Percentiles rank a stretch among this genome's conserved stretches.
Evolutionary conservation across 1,140 invertebrate species (phyloP).

Genomic region (Zaprionus kolodkinae): DNA sequence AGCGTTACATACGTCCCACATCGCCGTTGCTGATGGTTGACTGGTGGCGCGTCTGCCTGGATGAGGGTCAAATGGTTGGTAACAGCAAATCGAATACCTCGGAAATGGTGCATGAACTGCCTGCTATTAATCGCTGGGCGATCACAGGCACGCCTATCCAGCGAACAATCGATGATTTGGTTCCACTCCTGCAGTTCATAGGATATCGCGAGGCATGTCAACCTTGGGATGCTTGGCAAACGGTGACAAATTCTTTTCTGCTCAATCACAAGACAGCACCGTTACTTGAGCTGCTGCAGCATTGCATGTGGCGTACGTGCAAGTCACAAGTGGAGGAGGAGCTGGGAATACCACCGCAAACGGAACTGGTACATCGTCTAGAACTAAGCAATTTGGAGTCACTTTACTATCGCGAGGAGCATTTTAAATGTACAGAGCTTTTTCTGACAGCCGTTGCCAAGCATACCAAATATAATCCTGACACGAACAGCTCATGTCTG

Average conservation of each 20-base stretch:
- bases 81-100: constrained; percentile 82
- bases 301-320: constrained; percentile 89
- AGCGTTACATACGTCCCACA: constrained; percentile 78
- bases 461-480: constrained; percentile 44
- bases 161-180: constrained; percentile 87
- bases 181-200: constrained; percentile 89
- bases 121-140: constrained; percentile 89
- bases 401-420: constrained; percentile 85
- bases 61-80: constrained; percentile 94
- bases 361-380: constrained; percentile 83
- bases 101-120: constrained; percentile 87
- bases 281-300: constrained; percentile 86
- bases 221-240: constrained; percentile 85
- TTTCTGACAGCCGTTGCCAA: constrained; percentile 56
- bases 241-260: constrained; percentile 86
- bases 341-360: constrained; percentile 85
- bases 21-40: constrained; percentile 88
- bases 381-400: constrained; percentile 85
- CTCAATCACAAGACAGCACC: constrained; percentile 41
- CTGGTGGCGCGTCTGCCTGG: constrained; percentile 92
- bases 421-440: constrained; percentile 69
- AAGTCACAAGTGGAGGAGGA: constrained; percentile 86
- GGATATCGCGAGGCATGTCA: constrained; percentile 64
- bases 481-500: constrained; percentile 38
- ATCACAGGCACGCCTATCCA: constrained; percentile 92